Evolutionary conservation across 2,888 invertebrate genomes (phyloP), one percentile per base, ranked within the genome.

Genomic region (Erebia epiphron): DNA sequence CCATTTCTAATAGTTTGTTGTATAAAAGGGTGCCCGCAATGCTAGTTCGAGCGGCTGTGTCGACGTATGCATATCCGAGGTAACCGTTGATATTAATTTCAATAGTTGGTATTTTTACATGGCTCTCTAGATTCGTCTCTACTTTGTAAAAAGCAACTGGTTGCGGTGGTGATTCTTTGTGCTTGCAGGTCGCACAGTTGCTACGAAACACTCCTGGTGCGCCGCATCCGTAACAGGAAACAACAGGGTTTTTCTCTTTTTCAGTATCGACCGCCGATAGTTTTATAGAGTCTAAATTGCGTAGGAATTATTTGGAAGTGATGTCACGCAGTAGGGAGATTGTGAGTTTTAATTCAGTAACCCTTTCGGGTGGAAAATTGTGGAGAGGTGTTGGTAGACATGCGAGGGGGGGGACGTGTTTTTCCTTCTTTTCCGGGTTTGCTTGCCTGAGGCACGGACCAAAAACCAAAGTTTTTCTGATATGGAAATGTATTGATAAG

Each of bases 151-250:
- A 64, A 9, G 64, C 26, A 16, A 64, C 64, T 5, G 64, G 64
- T 41, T 64, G 26, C 16, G 35, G 54, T 8, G 52, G 41, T 11
- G 64, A 41, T 54, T 52, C 64, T n/a, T 64, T 52, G 10, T n/a
- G 2, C 35, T 64, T 64, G 64, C 64, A 64, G 8, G 3, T 54
- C 10, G 9, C 41, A 13, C 64, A 64, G 54, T 54, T 64, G 11
- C 52, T 64, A 1, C 54, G 26, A 26, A 54, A 64, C 3, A 64
- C 64, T 2, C 52, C 64, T 7, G 64, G 64, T 2, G 64, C 41
- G 9, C 54, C 54, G 54, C 64, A 64, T 3, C 64, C 64, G 26
- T 64, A 64, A 16, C 65, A 65, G 18, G 10, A 18, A 13, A 65
- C 41, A 13, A n/a, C 26, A 2, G 57, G 3, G 26, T 1, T 9